Evolutionary conservation across 2,797 vertebrate genomes (phyloP), one percentile per base, ranked within the genome.

Genomic region (Semotilus atromaculatus): DNA sequence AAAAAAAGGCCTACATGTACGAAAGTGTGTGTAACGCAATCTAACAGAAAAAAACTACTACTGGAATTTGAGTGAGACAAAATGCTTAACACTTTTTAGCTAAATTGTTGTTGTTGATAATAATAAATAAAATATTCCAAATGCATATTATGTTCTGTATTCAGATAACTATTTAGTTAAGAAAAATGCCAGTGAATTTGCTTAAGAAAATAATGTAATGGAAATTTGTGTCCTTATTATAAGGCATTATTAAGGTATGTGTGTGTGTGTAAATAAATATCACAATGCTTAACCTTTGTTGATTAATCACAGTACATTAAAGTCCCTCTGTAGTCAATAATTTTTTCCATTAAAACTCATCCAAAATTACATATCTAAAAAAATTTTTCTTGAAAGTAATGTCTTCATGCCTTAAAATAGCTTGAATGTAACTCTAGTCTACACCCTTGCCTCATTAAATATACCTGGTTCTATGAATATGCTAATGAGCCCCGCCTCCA

Each of bases 11-110:
- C 14, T 18, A 48, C 51, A 53, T 67, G 81, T 38, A 36, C 48
- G 40, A 43, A 70, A 51, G 70, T 40, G 55, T 66, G 80, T 76
- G 84, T 84, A 86, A 84, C 14, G 40, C 14, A 19, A 76, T 55
- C 62, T 13, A 9, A 8, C 60, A 71, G 80, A 79, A 6, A 38
- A 13, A 43, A 31, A 23, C 51, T 36, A 21, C 31, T n/a, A 1
- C n/a, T 58, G 64, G 14, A 70, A 6, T 16, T 40, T 36, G 18
- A 66, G 55, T 19, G 43, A 19, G n/a, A 48, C n/a, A 29, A 21
- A 73, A 73, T 51, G 26, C 8, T 31, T 73, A 7, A 55, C 48
- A 14, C 48, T 23, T 53, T 53, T 53, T 16, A 75, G 73, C 29
- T 74, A 7, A 53, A 34, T 23, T 23, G 48, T 55, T 74, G 19